Base-by-base conservation (phyloP, 2,797 vertebrate species). In the Manis crassicaudata region DNA sequence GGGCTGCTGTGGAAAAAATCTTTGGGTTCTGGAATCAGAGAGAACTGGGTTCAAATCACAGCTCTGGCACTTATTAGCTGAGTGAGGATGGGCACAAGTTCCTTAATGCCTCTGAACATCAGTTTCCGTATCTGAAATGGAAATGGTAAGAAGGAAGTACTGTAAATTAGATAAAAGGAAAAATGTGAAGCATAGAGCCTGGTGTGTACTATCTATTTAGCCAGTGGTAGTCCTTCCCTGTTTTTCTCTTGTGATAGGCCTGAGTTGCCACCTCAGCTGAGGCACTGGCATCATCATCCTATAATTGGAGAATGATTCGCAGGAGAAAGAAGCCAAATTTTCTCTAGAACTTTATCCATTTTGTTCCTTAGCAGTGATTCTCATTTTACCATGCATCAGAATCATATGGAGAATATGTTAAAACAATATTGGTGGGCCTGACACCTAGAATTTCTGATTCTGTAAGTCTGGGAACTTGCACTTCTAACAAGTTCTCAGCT, bases 21-120 rank as follows among this genome's bases (percentile, higher is more conserved):
- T 43, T 9, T 37, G 81, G 23, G 23, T 76, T 94, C 75, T 70
- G 60, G 43, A 84, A 43, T 94, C 43, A 91, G 77, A 68, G 63
- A 94, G 56, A 82, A 87, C 7, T 72, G 27, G 63, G 62, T 90
- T 92, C 56, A 92, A 90, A 86, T 92, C 37, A 21, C 72, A n/a
- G 56, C 86, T 90, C 70, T 96, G 62, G n/a, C 32, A 60, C 32
- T 81, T 70, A 89, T 75, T 67, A 62, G n/a, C 79, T 82, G 62
- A 83, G 65, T 77, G 68, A 90, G 6, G 11, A 67, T 58, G 58
- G 63, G 77, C 11, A 58, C 46, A 29, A 68, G 25, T 67, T 92
- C 68, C 56, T 20, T 58, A 7, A 63, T 20, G 52, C 82, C 62
- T 76, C 32, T 63, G 62, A 63, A 88, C n/a, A 54, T 86, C 32